phyloP scores from a whole-genome alignment of 2,888 invertebrate species.

The Rhamnusium bicolor region DNA sequence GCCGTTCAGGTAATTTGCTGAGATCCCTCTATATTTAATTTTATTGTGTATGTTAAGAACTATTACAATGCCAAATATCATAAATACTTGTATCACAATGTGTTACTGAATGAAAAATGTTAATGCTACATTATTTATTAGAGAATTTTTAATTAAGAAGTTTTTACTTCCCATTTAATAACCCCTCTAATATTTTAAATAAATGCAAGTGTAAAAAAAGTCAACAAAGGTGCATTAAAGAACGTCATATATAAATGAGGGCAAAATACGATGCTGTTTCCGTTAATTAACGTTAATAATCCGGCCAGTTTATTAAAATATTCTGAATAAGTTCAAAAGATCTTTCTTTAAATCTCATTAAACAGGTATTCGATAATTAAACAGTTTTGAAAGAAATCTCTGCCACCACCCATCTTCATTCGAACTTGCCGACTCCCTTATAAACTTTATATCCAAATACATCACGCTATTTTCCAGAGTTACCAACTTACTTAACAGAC shows the following conservation, averaged over 20 bases:
- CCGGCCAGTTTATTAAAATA: conserved; percentile 49
- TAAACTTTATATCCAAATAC: conserved; percentile 39
- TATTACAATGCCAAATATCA: no score
- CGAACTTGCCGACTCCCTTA: conserved; percentile 27
- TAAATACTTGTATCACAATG: no score
- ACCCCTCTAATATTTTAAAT: background rate
- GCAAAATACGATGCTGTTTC: conserved; percentile 30
- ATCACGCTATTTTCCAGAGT: conserved; percentile 27
- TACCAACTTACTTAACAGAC: conserved; percentile 43
- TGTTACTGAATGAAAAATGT: background rate
- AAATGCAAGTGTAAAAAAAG: background rate
- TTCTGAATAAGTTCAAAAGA: conserved; percentile 45
- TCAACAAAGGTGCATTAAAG: background rate
- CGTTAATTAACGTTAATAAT: conserved; percentile 51
- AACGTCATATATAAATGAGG: conserved; percentile 1
- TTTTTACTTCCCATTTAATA: background rate
- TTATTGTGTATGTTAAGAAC: no score
- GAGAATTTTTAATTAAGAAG: background rate
- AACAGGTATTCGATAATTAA: conserved; percentile 48
- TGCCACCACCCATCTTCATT: conserved; percentile 21
- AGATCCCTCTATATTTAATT: no score
- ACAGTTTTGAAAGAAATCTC: conserved; percentile 47
- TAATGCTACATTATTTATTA: background rate
- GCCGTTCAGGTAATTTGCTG: no score
- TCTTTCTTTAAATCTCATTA: conserved; percentile 52